phyloP scores from a whole-genome alignment of 2,113 vertebrate species.

The Erythrocebus patas region DNA sequence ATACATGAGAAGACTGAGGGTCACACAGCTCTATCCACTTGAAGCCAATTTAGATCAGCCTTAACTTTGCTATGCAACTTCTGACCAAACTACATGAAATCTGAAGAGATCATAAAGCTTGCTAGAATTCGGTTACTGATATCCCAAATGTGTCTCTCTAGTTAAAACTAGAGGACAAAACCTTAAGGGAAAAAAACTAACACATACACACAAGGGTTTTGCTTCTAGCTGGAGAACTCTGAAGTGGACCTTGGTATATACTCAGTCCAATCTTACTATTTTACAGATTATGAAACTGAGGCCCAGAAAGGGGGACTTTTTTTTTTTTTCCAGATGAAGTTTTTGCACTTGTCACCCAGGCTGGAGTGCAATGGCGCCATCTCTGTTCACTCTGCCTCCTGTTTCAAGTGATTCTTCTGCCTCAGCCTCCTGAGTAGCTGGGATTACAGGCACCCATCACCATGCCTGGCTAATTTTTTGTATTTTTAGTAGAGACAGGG shows the following conservation, averaged over 20 bases:
- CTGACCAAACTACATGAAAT: background rate
- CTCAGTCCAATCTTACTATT: background rate
- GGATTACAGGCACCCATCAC: no score
- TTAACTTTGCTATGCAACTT: background rate
- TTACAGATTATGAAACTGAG: slow-evolving; percentile 13
- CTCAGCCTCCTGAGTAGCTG: no score
- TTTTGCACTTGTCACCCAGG: no score
- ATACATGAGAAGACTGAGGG: background rate
- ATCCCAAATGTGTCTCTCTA: background rate
- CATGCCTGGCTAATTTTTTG: no score
- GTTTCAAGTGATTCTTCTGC: no score
- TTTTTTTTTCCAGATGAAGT: no score
- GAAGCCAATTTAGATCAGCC: background rate
- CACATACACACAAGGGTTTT: background rate
- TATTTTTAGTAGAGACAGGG: no score
- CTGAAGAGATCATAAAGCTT: background rate
- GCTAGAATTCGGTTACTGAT: background rate
- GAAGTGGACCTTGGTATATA: background rate
- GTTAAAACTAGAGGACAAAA: background rate
- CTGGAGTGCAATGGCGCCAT: no score
- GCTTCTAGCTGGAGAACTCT: background rate
- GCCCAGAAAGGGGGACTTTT: background rate
- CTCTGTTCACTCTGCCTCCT: no score
- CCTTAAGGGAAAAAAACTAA: background rate
- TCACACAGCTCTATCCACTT: background rate